Conservation (phyloP, 2,113 vertebrate genomes). For the Columbina picui region DNA sequence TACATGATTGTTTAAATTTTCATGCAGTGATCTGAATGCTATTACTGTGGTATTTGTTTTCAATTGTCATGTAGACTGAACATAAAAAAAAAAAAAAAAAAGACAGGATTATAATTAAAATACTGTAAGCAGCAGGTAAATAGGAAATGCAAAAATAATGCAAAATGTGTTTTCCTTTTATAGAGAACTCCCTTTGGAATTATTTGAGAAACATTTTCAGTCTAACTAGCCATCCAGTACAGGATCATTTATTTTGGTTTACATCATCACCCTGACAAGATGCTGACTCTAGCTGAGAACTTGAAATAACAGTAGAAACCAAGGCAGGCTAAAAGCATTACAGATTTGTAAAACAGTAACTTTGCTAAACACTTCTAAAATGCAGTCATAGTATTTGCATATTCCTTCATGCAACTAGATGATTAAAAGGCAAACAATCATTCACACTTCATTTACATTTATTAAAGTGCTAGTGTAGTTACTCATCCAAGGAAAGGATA, state of each 20-base stretch:
- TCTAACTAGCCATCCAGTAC: not conserved
- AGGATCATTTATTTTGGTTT: not conserved
- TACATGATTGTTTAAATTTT: not conserved
- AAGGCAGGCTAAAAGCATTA: slow-evolving; percentile 1
- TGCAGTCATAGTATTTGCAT: slow-evolving; percentile 22
- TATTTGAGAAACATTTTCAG: not conserved
- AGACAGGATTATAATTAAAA: not conserved
- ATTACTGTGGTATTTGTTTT: not conserved
- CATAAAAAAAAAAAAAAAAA: not conserved
- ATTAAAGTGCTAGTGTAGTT: slow-evolving; percentile 8
- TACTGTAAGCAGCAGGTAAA: not conserved
- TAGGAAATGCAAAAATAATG: not conserved
- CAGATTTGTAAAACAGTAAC: slow-evolving; percentile 9
- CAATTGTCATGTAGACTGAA: not conserved
- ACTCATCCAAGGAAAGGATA: slow-evolving; percentile 5
- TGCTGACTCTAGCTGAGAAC: not conserved
- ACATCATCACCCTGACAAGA: not conserved
- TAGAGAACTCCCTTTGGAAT: not conserved
- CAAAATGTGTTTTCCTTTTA: not conserved
- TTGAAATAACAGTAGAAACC: slow-evolving; percentile 18
- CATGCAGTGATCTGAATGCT: not conserved
- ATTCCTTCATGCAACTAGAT: not conserved
- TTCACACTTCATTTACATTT: slow-evolving; percentile 55
- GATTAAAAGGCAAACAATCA: slow-evolving; percentile 62
- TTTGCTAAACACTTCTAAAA: slow-evolving; percentile 10